Conservation (phyloP, 53 echinoderm and acorn worm genomes). For the Crossaster papposus region DNA sequence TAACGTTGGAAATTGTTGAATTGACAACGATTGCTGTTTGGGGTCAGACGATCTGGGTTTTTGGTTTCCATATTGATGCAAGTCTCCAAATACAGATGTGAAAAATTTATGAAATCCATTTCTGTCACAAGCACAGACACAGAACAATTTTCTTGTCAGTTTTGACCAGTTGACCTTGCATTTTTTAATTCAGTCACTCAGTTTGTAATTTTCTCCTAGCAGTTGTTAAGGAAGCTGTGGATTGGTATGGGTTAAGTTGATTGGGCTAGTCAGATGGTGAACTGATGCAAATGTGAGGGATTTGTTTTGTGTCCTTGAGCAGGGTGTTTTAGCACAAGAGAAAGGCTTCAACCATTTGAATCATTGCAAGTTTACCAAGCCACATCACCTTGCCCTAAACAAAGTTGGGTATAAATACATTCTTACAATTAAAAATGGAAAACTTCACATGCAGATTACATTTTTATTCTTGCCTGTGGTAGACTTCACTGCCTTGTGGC, state of each 20-base stretch:
- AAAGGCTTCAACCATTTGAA: no score
- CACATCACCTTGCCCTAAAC: no score
- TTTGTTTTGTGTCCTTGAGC: no score
- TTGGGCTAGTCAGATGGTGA: neutral
- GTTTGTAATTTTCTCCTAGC: neutral
- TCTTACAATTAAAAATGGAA: no score
- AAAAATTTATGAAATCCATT: neutral
- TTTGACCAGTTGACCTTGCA: neutral
- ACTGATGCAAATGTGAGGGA: neutral
- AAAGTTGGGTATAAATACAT: no score
- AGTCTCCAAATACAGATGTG: neutral
- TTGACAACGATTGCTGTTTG: neutral
- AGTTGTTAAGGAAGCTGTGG: neutral
- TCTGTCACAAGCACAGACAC: neutral
- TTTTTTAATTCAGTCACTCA: slow-evolving; percentile 13
- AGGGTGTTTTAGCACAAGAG: no score
- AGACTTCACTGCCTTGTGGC: no score
- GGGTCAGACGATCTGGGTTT: neutral
- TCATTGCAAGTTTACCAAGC: no score
- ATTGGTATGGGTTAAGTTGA: neutral
- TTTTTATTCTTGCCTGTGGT: no score
- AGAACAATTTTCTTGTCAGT: neutral
- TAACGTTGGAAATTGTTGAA: neutral
- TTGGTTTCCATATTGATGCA: neutral
- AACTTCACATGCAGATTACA: no score